A percentile compares a stretch with the other conserved stretches of the same genome.
These are phyloP conservation scores for Eudyptes chrysolophus DNA, from an alignment of 2,113 vertebrate species.

Conservation along the genomic window DNA sequence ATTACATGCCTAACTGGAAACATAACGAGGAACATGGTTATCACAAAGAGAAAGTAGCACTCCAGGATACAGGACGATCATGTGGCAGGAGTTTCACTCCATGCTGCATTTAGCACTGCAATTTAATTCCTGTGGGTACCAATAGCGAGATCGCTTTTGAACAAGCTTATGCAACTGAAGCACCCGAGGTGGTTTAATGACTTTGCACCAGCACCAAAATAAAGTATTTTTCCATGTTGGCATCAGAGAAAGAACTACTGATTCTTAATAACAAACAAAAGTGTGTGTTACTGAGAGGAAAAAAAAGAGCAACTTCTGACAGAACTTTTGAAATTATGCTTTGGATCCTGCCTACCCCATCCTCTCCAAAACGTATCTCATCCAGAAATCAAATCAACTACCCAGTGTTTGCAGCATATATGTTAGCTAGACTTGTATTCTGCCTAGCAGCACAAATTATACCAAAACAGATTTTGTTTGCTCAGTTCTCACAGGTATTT, in stretches of 20 bases:
- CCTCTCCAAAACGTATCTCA: background rate
- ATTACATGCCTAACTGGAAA: conserved; percentile 35
- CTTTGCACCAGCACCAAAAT: background rate
- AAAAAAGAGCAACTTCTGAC: background rate
- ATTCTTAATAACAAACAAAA: background rate
- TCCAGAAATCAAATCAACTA: background rate
- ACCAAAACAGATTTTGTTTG: background rate
- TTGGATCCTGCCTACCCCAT: background rate
- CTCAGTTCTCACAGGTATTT: background rate
- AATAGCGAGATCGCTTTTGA: background rate
- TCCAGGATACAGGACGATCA: background rate
- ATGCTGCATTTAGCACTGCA: background rate
- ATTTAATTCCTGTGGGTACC: conserved; percentile 32
- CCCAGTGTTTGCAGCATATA: background rate
- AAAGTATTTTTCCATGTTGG: conserved; percentile 2
- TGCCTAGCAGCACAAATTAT: background rate
- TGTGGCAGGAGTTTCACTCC: background rate
- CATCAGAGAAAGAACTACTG: background rate
- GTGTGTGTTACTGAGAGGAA: background rate
- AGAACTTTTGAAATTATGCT: background rate
- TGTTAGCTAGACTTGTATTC: background rate
- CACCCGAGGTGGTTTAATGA: conserved; percentile 3
- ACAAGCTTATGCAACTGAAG: conserved; percentile 20
- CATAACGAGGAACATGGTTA: background rate
- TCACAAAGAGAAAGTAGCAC: conserved; percentile 26